Conservation (phyloP, 2,113 vertebrate species). For the Nesoenas mayeri region DNA sequence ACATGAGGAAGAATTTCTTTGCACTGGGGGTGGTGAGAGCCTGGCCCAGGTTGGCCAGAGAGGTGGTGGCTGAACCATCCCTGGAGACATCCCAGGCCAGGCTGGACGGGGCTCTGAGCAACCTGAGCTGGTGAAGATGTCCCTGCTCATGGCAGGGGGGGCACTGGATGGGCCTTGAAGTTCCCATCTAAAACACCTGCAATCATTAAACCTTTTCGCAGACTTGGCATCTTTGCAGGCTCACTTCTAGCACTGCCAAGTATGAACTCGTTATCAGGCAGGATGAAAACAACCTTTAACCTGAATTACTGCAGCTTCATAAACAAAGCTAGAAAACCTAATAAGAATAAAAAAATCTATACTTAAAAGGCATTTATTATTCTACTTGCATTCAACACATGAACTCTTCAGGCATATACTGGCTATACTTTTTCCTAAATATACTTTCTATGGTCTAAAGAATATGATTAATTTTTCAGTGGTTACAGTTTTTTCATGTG, state of each 20-base stretch:
- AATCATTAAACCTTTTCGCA: fast-evolving
- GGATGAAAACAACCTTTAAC: neutral
- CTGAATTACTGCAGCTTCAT: neutral
- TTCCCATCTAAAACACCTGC: neutral
- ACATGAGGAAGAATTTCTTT: too few species aligned
- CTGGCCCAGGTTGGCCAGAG: too few species aligned
- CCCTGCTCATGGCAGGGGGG: too few species aligned
- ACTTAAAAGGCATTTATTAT: neutral
- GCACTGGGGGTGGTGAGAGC: too few species aligned
- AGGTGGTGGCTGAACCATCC: too few species aligned
- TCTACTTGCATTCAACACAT: neutral
- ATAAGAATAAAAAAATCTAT: neutral
- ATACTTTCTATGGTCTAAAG: neutral
- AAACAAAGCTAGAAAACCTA: neutral
- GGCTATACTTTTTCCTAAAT: neutral
- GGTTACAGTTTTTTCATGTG: neutral
- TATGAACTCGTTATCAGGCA: neutral
- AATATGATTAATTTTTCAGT: neutral
- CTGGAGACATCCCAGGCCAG: too few species aligned
- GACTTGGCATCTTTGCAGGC: neutral
- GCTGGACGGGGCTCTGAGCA: too few species aligned
- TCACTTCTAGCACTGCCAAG: neutral
- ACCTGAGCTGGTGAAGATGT: too few species aligned
- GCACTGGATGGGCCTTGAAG: too few species aligned
- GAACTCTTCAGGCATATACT: neutral